Percentiles rank a stretch among this genome's conserved stretches.
phyloP scores from a whole-genome alignment of 2,888 invertebrate species.

The Drosophila rellima region DNA sequence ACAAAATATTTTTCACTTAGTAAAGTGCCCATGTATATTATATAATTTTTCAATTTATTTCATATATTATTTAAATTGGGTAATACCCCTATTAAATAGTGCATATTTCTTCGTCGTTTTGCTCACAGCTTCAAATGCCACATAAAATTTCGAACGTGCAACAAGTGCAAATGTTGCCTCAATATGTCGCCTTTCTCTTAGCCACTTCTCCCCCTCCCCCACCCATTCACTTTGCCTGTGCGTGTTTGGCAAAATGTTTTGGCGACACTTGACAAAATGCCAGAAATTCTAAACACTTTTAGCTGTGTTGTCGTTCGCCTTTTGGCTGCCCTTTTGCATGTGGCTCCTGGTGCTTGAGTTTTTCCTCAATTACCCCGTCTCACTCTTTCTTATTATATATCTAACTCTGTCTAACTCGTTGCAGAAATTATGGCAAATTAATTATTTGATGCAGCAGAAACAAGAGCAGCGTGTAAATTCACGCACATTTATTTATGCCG shows the following conservation, averaged over 20 bases:
- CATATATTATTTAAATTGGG: not conserved
- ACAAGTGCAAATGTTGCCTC: conserved; percentile 68
- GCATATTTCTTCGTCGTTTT: conserved; percentile 14
- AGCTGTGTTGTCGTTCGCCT: conserved; percentile 57
- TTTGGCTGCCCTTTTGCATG: conserved; percentile 24
- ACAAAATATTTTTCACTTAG: too few relatives aligned
- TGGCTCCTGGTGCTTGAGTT: conserved; percentile 33
- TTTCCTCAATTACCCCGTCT: conserved; percentile 9
- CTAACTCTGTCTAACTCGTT: conserved; percentile 8
- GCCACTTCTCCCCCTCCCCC: not conserved
- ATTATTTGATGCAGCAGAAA: conserved; percentile 44
- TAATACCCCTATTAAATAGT: conserved; percentile 19
- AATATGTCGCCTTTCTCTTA: conserved; percentile 16
- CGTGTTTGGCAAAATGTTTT: conserved; percentile 77
- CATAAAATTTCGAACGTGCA: conserved; percentile 63
- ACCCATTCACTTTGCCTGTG: conserved; percentile 5
- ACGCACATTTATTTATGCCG: conserved; percentile 52
- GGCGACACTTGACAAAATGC: conserved; percentile 84
- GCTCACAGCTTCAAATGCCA: conserved; percentile 62
- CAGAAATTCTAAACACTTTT: conserved; percentile 82
- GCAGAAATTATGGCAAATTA: conserved; percentile 50
- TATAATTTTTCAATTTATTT: not conserved
- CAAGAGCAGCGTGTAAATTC: conserved; percentile 34
- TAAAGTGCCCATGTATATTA: not conserved
- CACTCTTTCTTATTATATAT: not conserved